Evolutionary conservation across 53 echinoderm and acorn worm genomes (phyloP).

Genomic region (Luidia sarsii): DNA sequence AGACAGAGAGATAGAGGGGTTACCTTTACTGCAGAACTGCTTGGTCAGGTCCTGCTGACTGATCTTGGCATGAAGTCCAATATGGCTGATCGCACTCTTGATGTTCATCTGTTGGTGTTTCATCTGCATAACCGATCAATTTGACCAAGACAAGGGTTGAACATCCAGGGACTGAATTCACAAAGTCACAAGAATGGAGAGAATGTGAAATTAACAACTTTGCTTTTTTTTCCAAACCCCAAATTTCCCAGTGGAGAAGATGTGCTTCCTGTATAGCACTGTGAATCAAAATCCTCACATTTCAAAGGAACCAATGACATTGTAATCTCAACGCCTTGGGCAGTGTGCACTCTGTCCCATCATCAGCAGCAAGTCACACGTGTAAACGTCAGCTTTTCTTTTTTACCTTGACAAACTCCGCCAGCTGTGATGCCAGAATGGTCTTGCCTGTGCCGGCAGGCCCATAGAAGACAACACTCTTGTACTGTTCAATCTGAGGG

Average conservation of each 20-base stretch:
- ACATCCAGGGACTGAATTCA: no score
- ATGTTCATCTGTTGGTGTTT: slow-evolving; percentile 64
- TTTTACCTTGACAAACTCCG: slow-evolving; percentile 83
- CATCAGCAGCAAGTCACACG: neutral
- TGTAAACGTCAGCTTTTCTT: neutral
- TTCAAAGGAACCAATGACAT: no score
- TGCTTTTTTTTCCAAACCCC: no score
- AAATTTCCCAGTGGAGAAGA: no score
- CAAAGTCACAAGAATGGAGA: no score
- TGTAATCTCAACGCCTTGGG: no score
- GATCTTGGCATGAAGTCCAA: slow-evolving; percentile 63
- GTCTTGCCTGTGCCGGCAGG: slow-evolving; percentile 87
- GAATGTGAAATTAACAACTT: no score
- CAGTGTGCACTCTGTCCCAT: neutral
- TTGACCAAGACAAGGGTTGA: no score
- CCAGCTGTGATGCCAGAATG: slow-evolving; percentile 71
- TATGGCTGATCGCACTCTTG: slow-evolving; percentile 68
- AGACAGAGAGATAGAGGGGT: neutral
- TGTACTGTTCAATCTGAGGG: slow-evolving; percentile 94
- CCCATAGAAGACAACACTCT: slow-evolving; percentile 94
- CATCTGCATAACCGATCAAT: no score
- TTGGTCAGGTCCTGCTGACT: slow-evolving; percentile 82
- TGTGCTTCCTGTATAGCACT: no score
- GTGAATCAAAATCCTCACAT: no score
- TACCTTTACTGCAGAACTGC: slow-evolving; percentile 80